Percentiles rank a stretch among this genome's conserved stretches.
phyloP scores from a whole-genome alignment of 2,888 invertebrate species.

The Callinectes sapidus region DNA sequence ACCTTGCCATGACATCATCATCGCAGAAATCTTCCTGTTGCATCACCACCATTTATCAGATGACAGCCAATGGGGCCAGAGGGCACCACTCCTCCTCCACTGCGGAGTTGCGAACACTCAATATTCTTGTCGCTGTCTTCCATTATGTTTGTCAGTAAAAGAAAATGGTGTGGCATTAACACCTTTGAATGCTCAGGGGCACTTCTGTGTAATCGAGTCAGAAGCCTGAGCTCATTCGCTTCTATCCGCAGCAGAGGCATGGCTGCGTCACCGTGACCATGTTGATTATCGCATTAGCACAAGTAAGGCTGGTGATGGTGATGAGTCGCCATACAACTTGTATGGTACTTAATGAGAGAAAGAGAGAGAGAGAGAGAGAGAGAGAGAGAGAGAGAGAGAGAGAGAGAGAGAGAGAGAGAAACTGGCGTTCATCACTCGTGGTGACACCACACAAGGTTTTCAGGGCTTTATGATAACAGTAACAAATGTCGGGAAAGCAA shows the following conservation, averaged over 20 bases:
- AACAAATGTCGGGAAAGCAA: background rate
- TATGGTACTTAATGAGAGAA: background rate
- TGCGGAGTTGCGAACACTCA: background rate
- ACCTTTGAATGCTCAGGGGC: slow-evolving; percentile 33
- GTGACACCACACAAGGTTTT: background rate
- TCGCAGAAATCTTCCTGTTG: slow-evolving; percentile 20
- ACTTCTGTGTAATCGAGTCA: background rate
- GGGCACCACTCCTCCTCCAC: background rate
- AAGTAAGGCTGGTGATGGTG: background rate
- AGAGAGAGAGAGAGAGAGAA: slow-evolving; percentile 42
- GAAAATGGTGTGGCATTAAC: slow-evolving; percentile 28
- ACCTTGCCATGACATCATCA: background rate
- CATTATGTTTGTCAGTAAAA: slow-evolving; percentile 20
- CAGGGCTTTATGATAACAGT: background rate
- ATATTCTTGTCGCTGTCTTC: slow-evolving; percentile 27
- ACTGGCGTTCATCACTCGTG: background rate
- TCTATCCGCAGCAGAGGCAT: background rate
- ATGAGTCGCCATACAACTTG: background rate
- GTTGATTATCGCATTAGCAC: background rate
- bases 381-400: slow-evolving; percentile 48
- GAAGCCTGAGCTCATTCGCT: background rate
- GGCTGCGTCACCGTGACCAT: slow-evolving; percentile 1
- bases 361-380: slow-evolving; percentile 34
- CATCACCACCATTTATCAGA: slow-evolving; percentile 16
- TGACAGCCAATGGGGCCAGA: slow-evolving; percentile 2